Evolutionary conservation across 2,797 vertebrate species (phyloP), one percentile per base, ranked within the genome.

Genomic region (Coilia nasus): DNA sequence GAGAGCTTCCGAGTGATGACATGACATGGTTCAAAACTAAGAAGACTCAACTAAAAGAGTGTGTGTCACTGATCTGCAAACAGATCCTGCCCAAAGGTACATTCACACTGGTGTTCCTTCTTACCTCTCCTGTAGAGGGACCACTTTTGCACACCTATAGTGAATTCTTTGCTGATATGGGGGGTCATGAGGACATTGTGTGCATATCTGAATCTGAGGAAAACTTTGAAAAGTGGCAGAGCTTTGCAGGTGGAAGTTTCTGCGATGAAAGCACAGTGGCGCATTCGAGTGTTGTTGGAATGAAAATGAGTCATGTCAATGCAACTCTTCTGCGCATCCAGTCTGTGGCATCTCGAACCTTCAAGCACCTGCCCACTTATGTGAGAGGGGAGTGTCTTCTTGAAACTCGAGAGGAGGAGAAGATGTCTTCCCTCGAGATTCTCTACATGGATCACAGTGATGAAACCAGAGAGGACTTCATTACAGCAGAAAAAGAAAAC

Each of bases 161-260:
- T 88, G 95, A 95, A 87, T 97, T 97, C 90, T 96, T 96, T 60
- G 92, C 92, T 2, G 95, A 97, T 86, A 96, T 97, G 96, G 91
- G 95, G 9, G 96, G 97, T 4, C 93, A 94, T 0, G 95, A 97
- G 6, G 93, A 97, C 89, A 96, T 97, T 0, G 84, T 94, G 21
- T 97, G 96, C 89, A 95, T 97, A 88, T 93, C 95, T 85, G 96
- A 96, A 89, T 96, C 92, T 54, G 91, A 89, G 59, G 31, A 94
- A 47, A 93, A 93, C 87, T 96, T 96, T 7, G 62, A 35, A 0
- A 96, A 94, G 28, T 97, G 95, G 96, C 93, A 96, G 81, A 88
- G 84, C 6, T 94, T 94, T 91, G 96, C 96, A 41, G 92, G 96
- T 17, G 57, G 57, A 88, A 83, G 9, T 0, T 96, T 92, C 10